Conservation (phyloP, 1,140 invertebrate genomes). For the Papilio helenus region DNA sequence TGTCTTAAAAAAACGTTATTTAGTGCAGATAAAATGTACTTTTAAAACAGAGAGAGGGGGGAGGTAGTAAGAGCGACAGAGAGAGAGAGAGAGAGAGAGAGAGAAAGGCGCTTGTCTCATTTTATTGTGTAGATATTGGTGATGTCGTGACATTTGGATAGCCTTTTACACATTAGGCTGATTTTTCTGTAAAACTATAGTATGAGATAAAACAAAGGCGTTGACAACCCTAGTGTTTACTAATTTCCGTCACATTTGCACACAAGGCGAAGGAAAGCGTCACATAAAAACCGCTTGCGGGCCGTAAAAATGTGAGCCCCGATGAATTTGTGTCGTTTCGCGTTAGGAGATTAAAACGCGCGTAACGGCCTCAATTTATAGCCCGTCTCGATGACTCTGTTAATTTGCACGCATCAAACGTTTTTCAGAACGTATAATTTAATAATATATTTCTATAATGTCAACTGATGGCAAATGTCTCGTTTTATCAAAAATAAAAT, state of each 20-base stretch:
- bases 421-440: constrained; percentile 8
- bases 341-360: constrained; percentile 24
- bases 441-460: background rate
- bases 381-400: background rate
- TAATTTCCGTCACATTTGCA: constrained; percentile 21
- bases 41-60: too few species aligned
- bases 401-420: constrained; percentile 5
- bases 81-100: too few species aligned
- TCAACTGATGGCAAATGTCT: background rate
- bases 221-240: constrained; percentile 14
- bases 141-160: too few species aligned
- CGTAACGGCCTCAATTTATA: constrained; percentile 14
- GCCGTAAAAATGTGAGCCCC: constrained; percentile 5
- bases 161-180: too few species aligned
- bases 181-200: background rate
- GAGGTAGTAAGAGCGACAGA: too few species aligned
- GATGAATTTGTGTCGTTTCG: constrained; percentile 18
- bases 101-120: too few species aligned
- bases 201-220: background rate
- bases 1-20: too few species aligned
- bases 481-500: background rate
- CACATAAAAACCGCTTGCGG: constrained; percentile 26
- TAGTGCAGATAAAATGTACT: too few species aligned
- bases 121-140: too few species aligned
- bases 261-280: constrained; percentile 6